Base-by-base conservation (phyloP, 2,113 vertebrate genomes). In the Motacilla tschutschensis region DNA sequence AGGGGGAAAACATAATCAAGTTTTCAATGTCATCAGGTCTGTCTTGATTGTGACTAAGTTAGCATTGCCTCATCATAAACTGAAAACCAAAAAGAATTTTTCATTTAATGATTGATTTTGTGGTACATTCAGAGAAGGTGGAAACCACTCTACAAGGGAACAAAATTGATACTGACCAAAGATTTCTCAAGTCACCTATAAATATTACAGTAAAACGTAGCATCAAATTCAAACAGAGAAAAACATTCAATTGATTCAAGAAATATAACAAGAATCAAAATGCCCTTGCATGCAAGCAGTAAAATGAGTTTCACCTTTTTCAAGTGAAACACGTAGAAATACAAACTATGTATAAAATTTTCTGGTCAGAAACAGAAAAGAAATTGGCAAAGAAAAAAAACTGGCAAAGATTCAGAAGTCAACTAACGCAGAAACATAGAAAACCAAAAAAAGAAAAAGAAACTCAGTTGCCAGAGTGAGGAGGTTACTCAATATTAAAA, bases 1-100 rank as follows among this genome's bases (percentile, higher is more conserved):
- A 6, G 4, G 8, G 2, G 5, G 1, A 3, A 7, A 4, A 24
- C 0, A 28, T 3, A 46, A 21, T 16, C 25, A 85, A 21, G 14
- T 12, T 35, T 47, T 18, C 20, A 31, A 12, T 1, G 0, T 7
- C 25, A 36, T 48, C 33, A 33, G 20, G 19, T 46, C 54, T 46
- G 13, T 20, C 40, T 33, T 4, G 8, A 19, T 2, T 33, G 36
- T 10, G 10, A 33, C 14, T 7, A 55, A 54, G 11, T 36, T 31
- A 50, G 33, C 25, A 62, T 77, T 24, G 10, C 16, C 6, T 38
- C 35, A 60, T 8, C 21, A 51, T 28, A 59, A 70, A 72, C 46
- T 3, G 1, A 76, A 89, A 85, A 20, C 1, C 5, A 79, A 64
- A 9, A 29, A 64, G 1, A 53, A 12, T 17, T 48, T 9, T 57